Conservation (phyloP, 1,140 invertebrate species). For the Venturia canescens region DNA sequence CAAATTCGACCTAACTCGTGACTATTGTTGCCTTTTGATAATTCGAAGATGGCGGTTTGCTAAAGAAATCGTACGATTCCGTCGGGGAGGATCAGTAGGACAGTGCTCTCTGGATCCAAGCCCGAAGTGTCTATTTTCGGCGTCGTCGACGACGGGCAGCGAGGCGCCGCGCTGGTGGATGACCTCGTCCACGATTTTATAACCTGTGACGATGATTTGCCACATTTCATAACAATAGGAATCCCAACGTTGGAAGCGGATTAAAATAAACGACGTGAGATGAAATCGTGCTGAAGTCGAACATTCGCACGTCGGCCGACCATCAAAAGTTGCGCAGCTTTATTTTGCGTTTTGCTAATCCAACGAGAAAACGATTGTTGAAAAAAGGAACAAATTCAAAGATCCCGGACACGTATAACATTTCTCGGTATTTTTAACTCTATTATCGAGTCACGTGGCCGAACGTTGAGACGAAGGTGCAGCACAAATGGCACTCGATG, state of each 20-base stretch:
- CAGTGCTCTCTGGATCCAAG: slow-evolving; percentile 71
- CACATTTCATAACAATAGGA: not conserved
- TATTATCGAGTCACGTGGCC: not conserved
- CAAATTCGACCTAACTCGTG: too few species aligned
- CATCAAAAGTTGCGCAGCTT: not conserved
- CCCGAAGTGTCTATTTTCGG: slow-evolving; percentile 68
- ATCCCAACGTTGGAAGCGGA: not conserved
- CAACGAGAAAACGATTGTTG: not conserved
- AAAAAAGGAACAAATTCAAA: not conserved
- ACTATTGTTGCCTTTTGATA: too few species aligned
- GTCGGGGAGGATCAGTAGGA: slow-evolving; percentile 68
- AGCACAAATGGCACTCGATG: not conserved
- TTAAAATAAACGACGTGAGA: not conserved
- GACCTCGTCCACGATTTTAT: slow-evolving; percentile 52
- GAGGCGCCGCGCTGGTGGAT: slow-evolving; percentile 63
- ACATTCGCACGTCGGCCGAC: not conserved
- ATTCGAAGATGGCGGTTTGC: not conserved
- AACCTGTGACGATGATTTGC: slow-evolving; percentile 31
- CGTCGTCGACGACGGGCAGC: slow-evolving; percentile 58
- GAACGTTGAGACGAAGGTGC: not conserved
- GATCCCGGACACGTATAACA: not conserved
- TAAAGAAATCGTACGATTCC: slow-evolving; percentile 52
- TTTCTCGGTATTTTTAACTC: not conserved
- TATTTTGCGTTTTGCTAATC: not conserved
- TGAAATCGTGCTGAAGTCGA: not conserved